Percentiles rank a stretch among this genome's conserved stretches.
phyloP scores from a whole-genome alignment of 2,888 invertebrate genomes.

The Cyrtodaria siliqua region DNA sequence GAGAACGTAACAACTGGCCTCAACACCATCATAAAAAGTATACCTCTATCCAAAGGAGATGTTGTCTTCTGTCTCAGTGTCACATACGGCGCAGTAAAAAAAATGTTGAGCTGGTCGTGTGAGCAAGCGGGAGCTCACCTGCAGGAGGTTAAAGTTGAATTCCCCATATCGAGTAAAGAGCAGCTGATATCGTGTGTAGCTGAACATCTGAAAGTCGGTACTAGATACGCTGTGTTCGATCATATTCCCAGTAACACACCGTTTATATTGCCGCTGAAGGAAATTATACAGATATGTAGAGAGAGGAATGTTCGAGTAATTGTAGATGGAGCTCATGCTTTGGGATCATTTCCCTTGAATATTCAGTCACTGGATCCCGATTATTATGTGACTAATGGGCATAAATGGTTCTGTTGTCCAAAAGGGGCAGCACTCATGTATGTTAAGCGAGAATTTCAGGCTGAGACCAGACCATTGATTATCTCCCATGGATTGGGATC shows the following conservation, averaged over 20 bases:
- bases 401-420: constrained; percentile 85
- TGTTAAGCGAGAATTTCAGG: constrained; percentile 76
- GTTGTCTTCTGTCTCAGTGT: constrained; percentile 72
- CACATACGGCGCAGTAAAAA: constrained; percentile 83
- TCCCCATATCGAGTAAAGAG: constrained; percentile 71
- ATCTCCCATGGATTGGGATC: constrained; percentile 85
- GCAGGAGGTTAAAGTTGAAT: constrained; percentile 71
- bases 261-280: constrained; percentile 80
- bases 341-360: constrained; percentile 78
- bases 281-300: constrained; percentile 79
- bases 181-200: constrained; percentile 70
- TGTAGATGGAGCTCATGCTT: constrained; percentile 85
- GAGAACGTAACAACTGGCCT: constrained; percentile 82
- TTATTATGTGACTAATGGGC: constrained; percentile 83
- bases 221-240: constrained; percentile 83
- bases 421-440: constrained; percentile 84
- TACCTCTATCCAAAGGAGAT: constrained; percentile 71
- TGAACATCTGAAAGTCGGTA: constrained; percentile 61
- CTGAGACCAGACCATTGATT: constrained; percentile 76
- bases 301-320: constrained; percentile 78
- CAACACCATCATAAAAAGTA: constrained; percentile 78
- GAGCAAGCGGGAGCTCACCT: constrained; percentile 74
- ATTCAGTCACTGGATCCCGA: constrained; percentile 77
- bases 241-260: constrained; percentile 85
- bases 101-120: constrained; percentile 76